phyloP scores from a whole-genome alignment of 2,888 invertebrate species.

The Drosophila lacicola region DNA sequence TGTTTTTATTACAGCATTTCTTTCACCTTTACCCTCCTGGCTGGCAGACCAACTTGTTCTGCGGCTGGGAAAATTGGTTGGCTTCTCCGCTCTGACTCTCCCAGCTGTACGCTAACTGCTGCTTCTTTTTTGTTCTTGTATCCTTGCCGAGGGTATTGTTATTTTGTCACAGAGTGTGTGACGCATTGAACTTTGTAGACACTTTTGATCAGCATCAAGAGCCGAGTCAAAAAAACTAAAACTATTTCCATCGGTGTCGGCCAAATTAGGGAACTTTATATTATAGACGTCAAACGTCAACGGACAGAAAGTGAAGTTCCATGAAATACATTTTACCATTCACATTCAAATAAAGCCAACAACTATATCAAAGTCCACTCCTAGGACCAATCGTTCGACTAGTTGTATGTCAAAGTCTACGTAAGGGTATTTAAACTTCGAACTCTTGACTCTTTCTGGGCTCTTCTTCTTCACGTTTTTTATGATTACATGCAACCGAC shows the following conservation, averaged over 20 bases:
- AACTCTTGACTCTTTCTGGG: neutral
- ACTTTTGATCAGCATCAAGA: neutral
- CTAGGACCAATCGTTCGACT: too few relatives aligned
- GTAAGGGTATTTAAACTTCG: neutral
- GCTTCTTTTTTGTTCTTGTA: neutral
- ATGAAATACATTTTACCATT: too few relatives aligned
- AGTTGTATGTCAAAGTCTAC: too few relatives aligned
- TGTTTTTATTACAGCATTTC: conserved; percentile 80
- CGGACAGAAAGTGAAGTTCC: too few relatives aligned
- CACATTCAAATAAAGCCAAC: too few relatives aligned
- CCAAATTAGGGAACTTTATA: too few relatives aligned
- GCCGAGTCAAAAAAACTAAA: too few relatives aligned
- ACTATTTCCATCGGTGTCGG: too few relatives aligned
- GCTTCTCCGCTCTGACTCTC: conserved; percentile 24
- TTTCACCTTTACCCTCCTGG: conserved; percentile 60
- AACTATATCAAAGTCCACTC: too few relatives aligned
- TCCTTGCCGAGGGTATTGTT: neutral
- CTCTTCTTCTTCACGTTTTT: conserved; percentile 26
- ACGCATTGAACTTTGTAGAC: neutral
- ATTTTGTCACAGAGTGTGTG: neutral
- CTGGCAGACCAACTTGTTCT: conserved; percentile 40
- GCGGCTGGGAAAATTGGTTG: conserved; percentile 56
- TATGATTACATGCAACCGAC: conserved; percentile 51
- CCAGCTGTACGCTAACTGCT: neutral
- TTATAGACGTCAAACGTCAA: too few relatives aligned